Evolutionary conservation across 2,797 vertebrate genomes (phyloP).

Genomic region (Chelidonichthys spinosus): DNA sequence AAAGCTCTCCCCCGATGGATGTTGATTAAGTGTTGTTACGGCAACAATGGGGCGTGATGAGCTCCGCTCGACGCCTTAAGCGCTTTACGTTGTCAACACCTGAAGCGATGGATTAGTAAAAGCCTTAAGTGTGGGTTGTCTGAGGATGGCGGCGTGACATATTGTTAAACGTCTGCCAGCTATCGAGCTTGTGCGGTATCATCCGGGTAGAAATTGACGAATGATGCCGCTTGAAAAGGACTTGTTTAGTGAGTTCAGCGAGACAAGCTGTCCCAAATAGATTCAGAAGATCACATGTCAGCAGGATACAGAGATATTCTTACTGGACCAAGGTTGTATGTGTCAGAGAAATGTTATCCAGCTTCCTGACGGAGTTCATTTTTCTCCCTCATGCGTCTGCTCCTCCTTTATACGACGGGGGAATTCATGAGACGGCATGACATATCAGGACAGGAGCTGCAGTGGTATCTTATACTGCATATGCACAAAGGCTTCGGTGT

Average conservation of each 20-base stretch:
- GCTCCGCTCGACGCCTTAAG: constrained; percentile 49
- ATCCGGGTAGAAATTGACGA: constrained; percentile 83
- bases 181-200: constrained; percentile 74
- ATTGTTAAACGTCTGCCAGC: constrained; percentile 74
- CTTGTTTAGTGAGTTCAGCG: constrained; percentile 81
- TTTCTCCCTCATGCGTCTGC: constrained; percentile 73
- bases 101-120: constrained; percentile 68
- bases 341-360: constrained; percentile 88
- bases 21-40: constrained; percentile 71
- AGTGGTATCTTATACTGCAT: constrained; percentile 41
- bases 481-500: constrained; percentile 25
- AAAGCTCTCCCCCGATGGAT: constrained; percentile 49
- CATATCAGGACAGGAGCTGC: constrained; percentile 64
- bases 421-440: constrained; percentile 60
- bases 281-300: constrained; percentile 86
- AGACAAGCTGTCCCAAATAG: constrained; percentile 84
- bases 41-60: constrained; percentile 61
- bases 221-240: constrained; percentile 83
- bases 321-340: constrained; percentile 84
- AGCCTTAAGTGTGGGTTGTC: constrained; percentile 64
- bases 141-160: constrained; percentile 61
- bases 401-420: constrained; percentile 47
- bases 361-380: constrained; percentile 86
- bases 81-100: constrained; percentile 62
- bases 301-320: constrained; percentile 87